Evolutionary conservation across 2,113 vertebrate species (phyloP).

Genomic region (Macheiramphus alcinus): DNA sequence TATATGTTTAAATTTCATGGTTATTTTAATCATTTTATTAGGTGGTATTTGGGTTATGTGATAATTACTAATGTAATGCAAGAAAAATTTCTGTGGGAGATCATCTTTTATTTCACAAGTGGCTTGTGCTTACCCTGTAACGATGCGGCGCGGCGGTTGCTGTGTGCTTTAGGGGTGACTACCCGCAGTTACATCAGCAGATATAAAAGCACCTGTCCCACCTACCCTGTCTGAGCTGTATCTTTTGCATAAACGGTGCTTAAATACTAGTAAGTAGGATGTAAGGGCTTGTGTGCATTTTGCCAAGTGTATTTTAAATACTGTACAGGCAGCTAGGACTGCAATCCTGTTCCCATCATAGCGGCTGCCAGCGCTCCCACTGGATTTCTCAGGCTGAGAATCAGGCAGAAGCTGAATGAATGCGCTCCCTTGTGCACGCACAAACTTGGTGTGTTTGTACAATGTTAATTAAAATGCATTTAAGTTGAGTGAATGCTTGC

Average conservation of each 20-base stretch:
- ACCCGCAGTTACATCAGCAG: neutral
- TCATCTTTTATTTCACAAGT: neutral
- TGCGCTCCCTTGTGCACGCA: neutral
- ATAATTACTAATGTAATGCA: neutral
- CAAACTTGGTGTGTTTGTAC: conserved; percentile 38
- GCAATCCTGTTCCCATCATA: accelerated
- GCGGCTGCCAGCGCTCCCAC: neutral
- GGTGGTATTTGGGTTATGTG: neutral
- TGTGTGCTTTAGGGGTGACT: conserved; percentile 8
- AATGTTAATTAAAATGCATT: conserved; percentile 66
- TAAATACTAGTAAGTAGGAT: neutral
- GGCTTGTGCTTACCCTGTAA: neutral
- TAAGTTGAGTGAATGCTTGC: conserved; percentile 54
- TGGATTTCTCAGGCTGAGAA: neutral
- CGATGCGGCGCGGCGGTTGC: neutral
- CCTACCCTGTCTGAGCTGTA: neutral
- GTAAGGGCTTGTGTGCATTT: neutral
- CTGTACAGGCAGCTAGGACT: neutral
- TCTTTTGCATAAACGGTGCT: neutral
- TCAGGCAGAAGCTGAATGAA: neutral
- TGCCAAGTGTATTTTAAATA: neutral
- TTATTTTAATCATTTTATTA: neutral
- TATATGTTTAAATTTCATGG: neutral
- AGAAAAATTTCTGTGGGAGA: neutral
- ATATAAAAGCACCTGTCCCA: neutral